Conservation (phyloP, 2,113 vertebrate genomes). For the Prionailurus bengalensis region DNA sequence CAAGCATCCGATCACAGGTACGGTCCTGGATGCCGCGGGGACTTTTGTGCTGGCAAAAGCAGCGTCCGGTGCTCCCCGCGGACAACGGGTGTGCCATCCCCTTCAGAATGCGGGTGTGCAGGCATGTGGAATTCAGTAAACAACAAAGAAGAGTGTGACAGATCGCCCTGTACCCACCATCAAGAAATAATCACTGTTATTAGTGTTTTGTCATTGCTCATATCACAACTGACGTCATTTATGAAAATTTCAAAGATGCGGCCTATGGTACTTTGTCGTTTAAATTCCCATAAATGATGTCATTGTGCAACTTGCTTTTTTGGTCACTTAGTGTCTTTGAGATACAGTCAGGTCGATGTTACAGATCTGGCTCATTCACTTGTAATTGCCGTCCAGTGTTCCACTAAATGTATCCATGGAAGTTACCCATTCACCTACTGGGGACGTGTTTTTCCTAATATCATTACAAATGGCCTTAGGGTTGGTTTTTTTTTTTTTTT, state of each 20-base stretch:
- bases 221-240: neutral
- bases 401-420: accelerated
- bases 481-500: too few relatives aligned
- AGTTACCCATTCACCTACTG: neutral
- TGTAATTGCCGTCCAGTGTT: neutral
- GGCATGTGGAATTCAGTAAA: neutral
- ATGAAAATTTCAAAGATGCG: neutral
- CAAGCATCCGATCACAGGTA: slow-evolving; percentile 92
- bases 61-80: accelerated
- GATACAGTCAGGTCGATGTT: accelerated
- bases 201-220: neutral
- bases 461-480: neutral
- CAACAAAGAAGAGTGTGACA: neutral
- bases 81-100: accelerated
- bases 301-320: neutral
- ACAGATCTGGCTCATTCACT: neutral
- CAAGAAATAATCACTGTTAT: neutral
- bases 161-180: neutral
- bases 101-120: accelerated
- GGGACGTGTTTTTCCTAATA: neutral
- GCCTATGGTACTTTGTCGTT: neutral
- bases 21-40: accelerated
- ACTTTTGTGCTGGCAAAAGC: accelerated
- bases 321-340: neutral
- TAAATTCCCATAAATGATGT: neutral